A percentile compares a stretch with the other conserved stretches of the same genome.
These are phyloP conservation scores for Zelostemma sp. DNA, from an alignment of 1,140 invertebrate genomes.

Conservation along the genomic window DNA sequence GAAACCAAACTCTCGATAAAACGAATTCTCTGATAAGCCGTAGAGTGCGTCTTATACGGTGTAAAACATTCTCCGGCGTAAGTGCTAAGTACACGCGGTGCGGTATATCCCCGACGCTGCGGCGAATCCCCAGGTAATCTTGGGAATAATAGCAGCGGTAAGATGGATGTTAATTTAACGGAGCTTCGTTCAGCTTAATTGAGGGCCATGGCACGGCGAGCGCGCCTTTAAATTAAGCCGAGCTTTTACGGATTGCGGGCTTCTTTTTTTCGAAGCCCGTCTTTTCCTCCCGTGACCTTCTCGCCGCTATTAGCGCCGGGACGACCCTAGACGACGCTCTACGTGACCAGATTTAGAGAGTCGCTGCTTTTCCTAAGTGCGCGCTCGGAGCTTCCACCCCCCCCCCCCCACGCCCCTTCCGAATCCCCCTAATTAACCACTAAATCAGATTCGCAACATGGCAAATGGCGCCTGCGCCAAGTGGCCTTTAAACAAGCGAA, in stretches of 20 bases:
- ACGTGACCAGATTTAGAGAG: slow-evolving; percentile 34
- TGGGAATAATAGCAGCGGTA: slow-evolving; percentile 14
- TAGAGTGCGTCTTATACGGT: slow-evolving; percentile 11
- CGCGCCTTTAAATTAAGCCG: slow-evolving; percentile 13
- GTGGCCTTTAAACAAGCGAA: slow-evolving; percentile 32
- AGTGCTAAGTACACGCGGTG: not conserved
- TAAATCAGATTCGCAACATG: slow-evolving; percentile 39
- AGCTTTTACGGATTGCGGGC: slow-evolving; percentile 17
- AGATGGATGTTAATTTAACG: slow-evolving; percentile 45
- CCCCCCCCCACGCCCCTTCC: not conserved
- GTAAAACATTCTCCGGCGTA: slow-evolving; percentile 17
- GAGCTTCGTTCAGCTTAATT: slow-evolving; percentile 46
- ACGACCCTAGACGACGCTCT: slow-evolving; percentile 16
- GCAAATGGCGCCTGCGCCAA: slow-evolving; percentile 24
- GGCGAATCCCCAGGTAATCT: slow-evolving; percentile 14
- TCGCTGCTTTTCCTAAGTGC: slow-evolving; percentile 29
- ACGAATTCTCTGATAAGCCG: too few species aligned
- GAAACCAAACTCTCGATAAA: too few species aligned
- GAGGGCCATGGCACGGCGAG: slow-evolving; percentile 10
- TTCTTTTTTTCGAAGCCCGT: slow-evolving; percentile 10
- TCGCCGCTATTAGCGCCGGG: slow-evolving; percentile 27
- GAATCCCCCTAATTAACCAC: slow-evolving; percentile 33
- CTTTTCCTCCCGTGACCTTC: slow-evolving; percentile 5
- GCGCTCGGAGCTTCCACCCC: slow-evolving; percentile 23
- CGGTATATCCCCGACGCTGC: slow-evolving; percentile 7